Conservation (phyloP, 2,888 invertebrate species). For the Ceramica pisi region DNA sequence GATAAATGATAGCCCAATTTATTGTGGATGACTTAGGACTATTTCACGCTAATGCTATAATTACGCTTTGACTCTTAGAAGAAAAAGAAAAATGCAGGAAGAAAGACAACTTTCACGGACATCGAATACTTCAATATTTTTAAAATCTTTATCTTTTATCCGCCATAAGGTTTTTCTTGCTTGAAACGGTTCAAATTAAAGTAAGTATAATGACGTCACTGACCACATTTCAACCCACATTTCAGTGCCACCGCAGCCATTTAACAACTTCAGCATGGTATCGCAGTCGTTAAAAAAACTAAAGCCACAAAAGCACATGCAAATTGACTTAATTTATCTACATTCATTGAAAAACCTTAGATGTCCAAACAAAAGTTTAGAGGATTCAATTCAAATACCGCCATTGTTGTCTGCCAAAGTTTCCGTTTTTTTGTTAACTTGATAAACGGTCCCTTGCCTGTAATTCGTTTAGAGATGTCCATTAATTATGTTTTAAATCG, state of each 20-base stretch:
- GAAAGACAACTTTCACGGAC: too few relatives aligned
- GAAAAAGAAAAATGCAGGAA: too few relatives aligned
- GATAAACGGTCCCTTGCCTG: slow-evolving; percentile 77
- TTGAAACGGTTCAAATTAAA: neutral
- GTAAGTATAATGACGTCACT: slow-evolving; percentile 26
- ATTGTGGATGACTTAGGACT: too few relatives aligned
- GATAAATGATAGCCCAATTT: too few relatives aligned
- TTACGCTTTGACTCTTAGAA: too few relatives aligned
- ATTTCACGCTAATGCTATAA: too few relatives aligned
- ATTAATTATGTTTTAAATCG: slow-evolving; percentile 84
- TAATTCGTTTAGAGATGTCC: slow-evolving; percentile 76
- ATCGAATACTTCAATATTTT: too few relatives aligned
- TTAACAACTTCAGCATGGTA: slow-evolving; percentile 57
- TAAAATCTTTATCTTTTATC: too few relatives aligned
- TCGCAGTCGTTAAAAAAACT: slow-evolving; percentile 56
- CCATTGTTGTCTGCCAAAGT: slow-evolving; percentile 87
- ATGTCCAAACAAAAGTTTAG: slow-evolving; percentile 78
- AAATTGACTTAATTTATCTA: slow-evolving; percentile 71
- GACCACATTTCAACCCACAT: slow-evolving; percentile 40
- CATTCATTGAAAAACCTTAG: slow-evolving; percentile 77
- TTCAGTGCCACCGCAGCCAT: slow-evolving; percentile 49
- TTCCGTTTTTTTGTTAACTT: slow-evolving; percentile 74
- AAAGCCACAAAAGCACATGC: slow-evolving; percentile 65
- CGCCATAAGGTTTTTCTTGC: too few relatives aligned
- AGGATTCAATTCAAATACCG: slow-evolving; percentile 87